Evolutionary conservation across 1,140 invertebrate genomes (phyloP).

Genomic region (Megalopta genalis): DNA sequence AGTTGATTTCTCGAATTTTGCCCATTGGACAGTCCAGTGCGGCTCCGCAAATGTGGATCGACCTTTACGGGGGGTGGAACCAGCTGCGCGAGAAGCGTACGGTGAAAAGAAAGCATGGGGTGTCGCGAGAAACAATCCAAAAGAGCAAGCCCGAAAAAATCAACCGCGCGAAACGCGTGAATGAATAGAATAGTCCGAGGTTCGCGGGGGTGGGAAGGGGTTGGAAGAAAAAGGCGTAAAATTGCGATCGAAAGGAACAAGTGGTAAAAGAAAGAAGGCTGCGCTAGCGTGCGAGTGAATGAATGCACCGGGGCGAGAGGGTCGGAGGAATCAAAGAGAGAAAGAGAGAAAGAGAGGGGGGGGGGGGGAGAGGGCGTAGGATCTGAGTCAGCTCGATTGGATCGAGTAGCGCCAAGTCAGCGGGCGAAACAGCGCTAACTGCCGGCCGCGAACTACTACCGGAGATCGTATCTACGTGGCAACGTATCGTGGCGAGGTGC

Average conservation of each 20-base stretch:
- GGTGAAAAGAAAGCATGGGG: not conserved
- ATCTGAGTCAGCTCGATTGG: constrained; percentile 77
- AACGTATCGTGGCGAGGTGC: constrained; percentile 48
- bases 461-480: constrained; percentile 65
- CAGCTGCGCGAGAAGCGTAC: not conserved
- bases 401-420: constrained; percentile 77
- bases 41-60: no score
- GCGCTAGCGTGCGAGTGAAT: constrained; percentile 29
- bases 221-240: not conserved
- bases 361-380: constrained; percentile 70
- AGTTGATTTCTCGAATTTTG: no score
- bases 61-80: not conserved
- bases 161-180: constrained; percentile 15
- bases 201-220: not conserved
- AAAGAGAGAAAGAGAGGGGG: constrained; percentile 40
- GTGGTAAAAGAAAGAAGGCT: not conserved
- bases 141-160: not conserved
- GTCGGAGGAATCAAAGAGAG: constrained; percentile 24
- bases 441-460: constrained; percentile 62
- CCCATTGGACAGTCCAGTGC: no score
- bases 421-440: constrained; percentile 72
- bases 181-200: constrained; percentile 26
- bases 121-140: not conserved
- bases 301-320: constrained; percentile 12
- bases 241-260: not conserved